Conservation (phyloP, 2,888 invertebrate species). For the Melipona bicolor region DNA sequence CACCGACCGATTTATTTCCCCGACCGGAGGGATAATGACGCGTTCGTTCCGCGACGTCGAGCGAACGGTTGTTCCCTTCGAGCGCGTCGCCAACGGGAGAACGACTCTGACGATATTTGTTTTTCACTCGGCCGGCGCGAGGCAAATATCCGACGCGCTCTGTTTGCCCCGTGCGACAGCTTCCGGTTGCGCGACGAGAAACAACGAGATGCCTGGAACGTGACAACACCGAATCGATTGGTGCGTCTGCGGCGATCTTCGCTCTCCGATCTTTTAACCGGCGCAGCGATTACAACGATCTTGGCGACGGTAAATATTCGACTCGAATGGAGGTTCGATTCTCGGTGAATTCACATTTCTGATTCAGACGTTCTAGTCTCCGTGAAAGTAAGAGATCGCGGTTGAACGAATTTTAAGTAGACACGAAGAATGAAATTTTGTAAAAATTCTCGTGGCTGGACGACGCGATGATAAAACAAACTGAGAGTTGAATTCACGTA, state of each 20-base stretch:
- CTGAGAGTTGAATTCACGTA: not conserved
- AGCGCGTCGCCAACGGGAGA: conserved; percentile 13
- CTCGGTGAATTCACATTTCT: not conserved
- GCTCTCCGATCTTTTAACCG: conserved; percentile 11
- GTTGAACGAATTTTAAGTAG: not conserved
- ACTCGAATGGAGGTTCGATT: not conserved
- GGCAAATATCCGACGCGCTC: conserved; percentile 55
- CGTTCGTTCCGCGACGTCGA: conserved; percentile 55
- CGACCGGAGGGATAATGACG: conserved; percentile 59
- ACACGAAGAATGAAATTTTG: not conserved
- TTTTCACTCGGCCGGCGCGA: conserved; percentile 60
- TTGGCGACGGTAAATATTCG: conserved; percentile 27
- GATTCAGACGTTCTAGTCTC: too few relatives aligned
- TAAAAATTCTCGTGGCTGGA: not conserved
- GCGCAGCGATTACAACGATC: conserved; percentile 25
- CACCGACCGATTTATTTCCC: conserved; percentile 63
- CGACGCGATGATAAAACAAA: not conserved
- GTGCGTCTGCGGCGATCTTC: conserved; percentile 8
- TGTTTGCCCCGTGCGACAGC: conserved; percentile 49
- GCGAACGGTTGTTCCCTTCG: not conserved
- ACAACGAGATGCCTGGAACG: conserved; percentile 22
- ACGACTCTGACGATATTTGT: conserved; percentile 66
- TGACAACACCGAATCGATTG: conserved; percentile 6
- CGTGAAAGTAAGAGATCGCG: not conserved
- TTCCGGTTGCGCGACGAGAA: conserved; percentile 51